phyloP scores from a whole-genome alignment of 2,888 invertebrate species.

The Orthonevra nobilis region DNA sequence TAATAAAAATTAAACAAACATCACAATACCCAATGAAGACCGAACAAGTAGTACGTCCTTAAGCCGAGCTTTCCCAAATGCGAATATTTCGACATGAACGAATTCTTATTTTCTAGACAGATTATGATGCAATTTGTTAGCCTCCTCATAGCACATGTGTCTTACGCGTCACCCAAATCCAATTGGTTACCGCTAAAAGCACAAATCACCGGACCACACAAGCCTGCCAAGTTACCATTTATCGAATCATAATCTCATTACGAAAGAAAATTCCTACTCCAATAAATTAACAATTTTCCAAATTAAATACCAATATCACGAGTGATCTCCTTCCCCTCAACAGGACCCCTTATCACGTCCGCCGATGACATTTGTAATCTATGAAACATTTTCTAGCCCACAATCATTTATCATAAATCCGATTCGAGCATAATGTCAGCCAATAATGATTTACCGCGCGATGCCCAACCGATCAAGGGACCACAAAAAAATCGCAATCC shows the following conservation, averaged over 20 bases:
- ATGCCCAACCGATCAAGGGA: slow-evolving; percentile 46
- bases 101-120: no score
- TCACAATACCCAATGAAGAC: no score
- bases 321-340: slow-evolving; percentile 23
- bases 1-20: no score
- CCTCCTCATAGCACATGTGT: no score
- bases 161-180: no score
- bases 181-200: no score
- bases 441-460: slow-evolving; percentile 47
- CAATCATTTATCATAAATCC: slow-evolving; percentile 59
- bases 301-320: slow-evolving; percentile 20
- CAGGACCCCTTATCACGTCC: slow-evolving; percentile 32
- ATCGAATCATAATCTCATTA: neutral
- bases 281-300: slow-evolving; percentile 30
- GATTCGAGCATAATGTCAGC: slow-evolving; percentile 50
- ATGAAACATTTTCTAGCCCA: slow-evolving; percentile 31
- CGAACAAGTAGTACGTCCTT: no score
- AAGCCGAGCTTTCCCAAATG: no score
- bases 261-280: neutral
- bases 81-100: no score
- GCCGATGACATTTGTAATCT: slow-evolving; percentile 55
- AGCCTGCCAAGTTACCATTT: neutral
- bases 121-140: no score
- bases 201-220: slow-evolving; percentile 9
- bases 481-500: slow-evolving; percentile 30